These are phyloP conservation scores for Ladona fulva DNA, from an alignment of 1,140 invertebrate species.

Conservation along the genomic window DNA sequence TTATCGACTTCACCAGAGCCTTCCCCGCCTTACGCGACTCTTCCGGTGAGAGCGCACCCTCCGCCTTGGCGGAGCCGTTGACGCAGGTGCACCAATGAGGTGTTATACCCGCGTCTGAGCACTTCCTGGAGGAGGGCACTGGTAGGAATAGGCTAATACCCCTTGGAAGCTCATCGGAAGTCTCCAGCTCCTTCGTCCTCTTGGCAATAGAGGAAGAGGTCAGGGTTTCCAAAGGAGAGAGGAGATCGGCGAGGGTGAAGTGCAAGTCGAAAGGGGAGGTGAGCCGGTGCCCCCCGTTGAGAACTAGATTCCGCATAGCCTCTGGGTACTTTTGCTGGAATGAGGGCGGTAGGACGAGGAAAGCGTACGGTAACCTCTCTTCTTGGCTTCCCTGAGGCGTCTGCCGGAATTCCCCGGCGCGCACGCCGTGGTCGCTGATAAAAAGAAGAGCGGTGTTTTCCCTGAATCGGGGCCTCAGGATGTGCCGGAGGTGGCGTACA, in stretches of 20 bases:
- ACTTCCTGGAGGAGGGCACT: conserved; percentile 62
- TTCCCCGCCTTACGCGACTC: background rate
- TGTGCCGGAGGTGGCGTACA: background rate
- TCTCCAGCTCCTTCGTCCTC: background rate
- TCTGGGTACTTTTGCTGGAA: conserved; percentile 53
- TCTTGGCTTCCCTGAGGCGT: conserved; percentile 72
- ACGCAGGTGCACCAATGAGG: conserved; percentile 76
- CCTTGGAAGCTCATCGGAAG: conserved; percentile 25
- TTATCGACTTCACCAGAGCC: background rate
- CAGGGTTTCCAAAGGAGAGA: conserved; percentile 37
- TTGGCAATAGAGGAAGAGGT: conserved; percentile 27
- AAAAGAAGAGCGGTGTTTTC: conserved; percentile 59
- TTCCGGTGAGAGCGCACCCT: background rate
- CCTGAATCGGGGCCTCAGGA: background rate
- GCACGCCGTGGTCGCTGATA: conserved; percentile 86
- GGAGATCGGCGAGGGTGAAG: conserved; percentile 55
- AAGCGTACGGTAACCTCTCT: conserved; percentile 78
- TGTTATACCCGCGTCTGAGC: conserved; percentile 60
- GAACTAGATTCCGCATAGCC: conserved; percentile 53
- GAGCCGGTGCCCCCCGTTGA: conserved; percentile 58
- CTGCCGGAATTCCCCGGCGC: conserved; percentile 68
- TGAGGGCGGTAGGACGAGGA: conserved; percentile 65
- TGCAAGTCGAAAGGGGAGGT: conserved; percentile 81
- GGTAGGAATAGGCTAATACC: conserved; percentile 68
- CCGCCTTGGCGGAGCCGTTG: background rate